These are phyloP conservation scores for Bovichtus variegatus DNA, from an alignment of 2,797 vertebrate species.

Conservation along the genomic window DNA sequence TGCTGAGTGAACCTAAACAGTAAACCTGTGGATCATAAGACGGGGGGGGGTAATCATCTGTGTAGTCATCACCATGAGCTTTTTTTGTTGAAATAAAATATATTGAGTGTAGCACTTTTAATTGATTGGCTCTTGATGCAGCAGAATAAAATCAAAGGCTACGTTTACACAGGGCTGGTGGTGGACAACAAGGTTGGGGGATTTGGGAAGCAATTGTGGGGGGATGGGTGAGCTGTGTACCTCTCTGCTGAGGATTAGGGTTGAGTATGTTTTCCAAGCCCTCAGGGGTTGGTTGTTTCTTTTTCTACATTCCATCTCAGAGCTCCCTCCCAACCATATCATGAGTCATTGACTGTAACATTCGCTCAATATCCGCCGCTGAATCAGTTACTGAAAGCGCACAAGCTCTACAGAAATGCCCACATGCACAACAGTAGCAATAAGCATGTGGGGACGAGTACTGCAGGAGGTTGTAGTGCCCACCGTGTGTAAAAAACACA, in stretches of 20 bases:
- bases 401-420: constrained; percentile 10
- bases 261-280: constrained; percentile 72
- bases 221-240: constrained; percentile 50
- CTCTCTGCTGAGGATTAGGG: constrained; percentile 69
- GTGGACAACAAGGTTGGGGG: constrained; percentile 30
- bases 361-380: constrained; percentile 67
- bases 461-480: not conserved
- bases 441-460: not conserved
- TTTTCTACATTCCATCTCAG: constrained; percentile 72
- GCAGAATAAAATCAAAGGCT: constrained; percentile 36
- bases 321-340: constrained; percentile 62
- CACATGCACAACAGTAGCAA: not conserved
- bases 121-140: constrained; percentile 5
- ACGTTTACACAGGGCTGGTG: constrained; percentile 15
- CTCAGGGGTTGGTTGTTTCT: constrained; percentile 69
- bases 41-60: constrained; percentile 9
- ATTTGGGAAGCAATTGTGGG: constrained; percentile 33
- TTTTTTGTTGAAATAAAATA: constrained; percentile 1
- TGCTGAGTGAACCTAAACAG: constrained; percentile 12
- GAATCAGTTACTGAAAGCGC: constrained; percentile 54
- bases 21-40: not conserved
- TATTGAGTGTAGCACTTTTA: not conserved
- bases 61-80: not conserved
- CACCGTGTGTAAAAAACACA: not conserved
- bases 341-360: constrained; percentile 80